phyloP scores from a whole-genome alignment of 1,140 invertebrate genomes.

The Phymastichus coffea region DNA sequence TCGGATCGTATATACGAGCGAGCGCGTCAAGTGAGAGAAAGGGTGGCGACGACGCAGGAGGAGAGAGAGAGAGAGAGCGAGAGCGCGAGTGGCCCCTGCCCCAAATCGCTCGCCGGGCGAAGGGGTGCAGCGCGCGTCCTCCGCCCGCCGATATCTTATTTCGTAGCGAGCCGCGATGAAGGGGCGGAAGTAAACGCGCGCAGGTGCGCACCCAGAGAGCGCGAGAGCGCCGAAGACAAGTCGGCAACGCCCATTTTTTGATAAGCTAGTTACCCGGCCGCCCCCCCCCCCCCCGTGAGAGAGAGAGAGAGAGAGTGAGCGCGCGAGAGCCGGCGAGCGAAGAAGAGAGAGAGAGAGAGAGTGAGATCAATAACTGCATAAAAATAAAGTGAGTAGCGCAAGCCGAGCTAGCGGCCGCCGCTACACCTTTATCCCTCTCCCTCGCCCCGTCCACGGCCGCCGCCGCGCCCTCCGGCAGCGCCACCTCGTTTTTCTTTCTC shows the following conservation, averaged over 20 bases:
- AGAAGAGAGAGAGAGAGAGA: conserved; percentile 18
- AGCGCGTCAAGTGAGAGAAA: conserved; percentile 25
- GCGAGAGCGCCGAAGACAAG: conserved; percentile 43
- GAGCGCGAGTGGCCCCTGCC: conserved; percentile 44
- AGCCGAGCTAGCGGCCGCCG: conserved; percentile 43
- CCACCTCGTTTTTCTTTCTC: conserved; percentile 25
- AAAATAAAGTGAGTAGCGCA: conserved; percentile 57
- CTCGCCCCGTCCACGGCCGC: too few relatives aligned
- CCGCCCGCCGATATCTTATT: conserved; percentile 48
- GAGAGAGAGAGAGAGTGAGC: conserved; percentile 37
- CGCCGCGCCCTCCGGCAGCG: conserved; percentile 16
- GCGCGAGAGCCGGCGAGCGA: conserved; percentile 3
- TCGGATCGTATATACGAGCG: conserved; percentile 45
- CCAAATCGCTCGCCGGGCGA: conserved; percentile 54
- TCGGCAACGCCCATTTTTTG: conserved; percentile 59
- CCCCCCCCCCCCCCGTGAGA: conserved; percentile 42
- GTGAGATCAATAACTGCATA: conserved; percentile 59
- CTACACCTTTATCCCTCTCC: conserved; percentile 29
- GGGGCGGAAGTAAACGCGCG: conserved; percentile 36
- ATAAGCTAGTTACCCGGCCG: conserved; percentile 57
- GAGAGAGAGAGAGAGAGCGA: too few relatives aligned
- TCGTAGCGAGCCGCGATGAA: conserved; percentile 30
- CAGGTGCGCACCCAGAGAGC: conserved; percentile 38
- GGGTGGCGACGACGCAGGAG: conserved; percentile 10
- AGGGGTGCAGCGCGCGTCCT: too few relatives aligned